Conservation (phyloP, 2,797 vertebrate genomes). For the Tympanoctomys barrerae region DNA sequence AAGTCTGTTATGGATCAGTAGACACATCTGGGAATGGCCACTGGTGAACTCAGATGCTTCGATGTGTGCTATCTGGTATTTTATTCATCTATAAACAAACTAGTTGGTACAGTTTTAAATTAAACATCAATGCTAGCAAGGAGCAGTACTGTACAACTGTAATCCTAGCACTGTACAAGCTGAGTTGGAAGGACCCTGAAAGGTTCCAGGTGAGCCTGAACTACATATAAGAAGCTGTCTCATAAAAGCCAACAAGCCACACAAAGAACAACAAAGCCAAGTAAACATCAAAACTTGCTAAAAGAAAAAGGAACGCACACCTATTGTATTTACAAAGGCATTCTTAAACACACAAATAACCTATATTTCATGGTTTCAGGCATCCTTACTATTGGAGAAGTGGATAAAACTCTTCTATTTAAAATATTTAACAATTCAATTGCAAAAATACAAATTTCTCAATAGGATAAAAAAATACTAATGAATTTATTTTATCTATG, state of each 20-base stretch:
- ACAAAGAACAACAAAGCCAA: background rate
- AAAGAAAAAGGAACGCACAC: slow-evolving; percentile 14
- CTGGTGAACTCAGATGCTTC: background rate
- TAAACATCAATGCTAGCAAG: background rate
- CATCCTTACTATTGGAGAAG: slow-evolving; percentile 60
- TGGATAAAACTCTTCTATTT: slow-evolving; percentile 16
- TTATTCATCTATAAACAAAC: background rate
- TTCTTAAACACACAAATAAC: background rate
- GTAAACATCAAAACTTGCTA: background rate
- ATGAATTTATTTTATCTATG: slow-evolving; percentile 2
- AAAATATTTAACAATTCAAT: slow-evolving; percentile 60
- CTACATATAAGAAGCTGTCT: background rate
- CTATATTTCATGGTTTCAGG: slow-evolving; percentile 23
- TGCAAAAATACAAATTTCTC: slow-evolving; percentile 52
- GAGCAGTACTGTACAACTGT: background rate
- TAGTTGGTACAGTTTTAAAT: slow-evolving; percentile 34
- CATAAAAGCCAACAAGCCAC: background rate
- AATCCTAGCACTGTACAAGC: background rate
- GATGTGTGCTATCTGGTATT: background rate
- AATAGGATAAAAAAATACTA: slow-evolving; percentile 19
- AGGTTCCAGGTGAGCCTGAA: background rate
- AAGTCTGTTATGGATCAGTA: background rate
- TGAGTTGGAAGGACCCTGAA: background rate
- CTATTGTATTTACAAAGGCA: background rate
- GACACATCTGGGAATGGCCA: background rate